Evolutionary conservation across 2,113 vertebrate species (phyloP).

Genomic region (Neotoma lepida): DNA sequence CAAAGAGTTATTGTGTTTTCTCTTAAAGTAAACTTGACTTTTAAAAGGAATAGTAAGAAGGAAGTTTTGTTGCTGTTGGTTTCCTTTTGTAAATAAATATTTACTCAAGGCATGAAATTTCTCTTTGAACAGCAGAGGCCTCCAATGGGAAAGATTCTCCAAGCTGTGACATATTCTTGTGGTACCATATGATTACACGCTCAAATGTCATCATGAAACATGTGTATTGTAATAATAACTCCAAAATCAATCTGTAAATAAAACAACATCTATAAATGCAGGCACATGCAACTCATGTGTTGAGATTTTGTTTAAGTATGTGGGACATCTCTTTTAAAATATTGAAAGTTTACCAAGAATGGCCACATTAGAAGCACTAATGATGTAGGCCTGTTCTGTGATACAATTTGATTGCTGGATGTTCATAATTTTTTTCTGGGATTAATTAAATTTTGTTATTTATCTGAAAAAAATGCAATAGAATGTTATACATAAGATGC

Average conservation of each 20-base stretch:
- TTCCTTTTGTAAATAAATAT: constrained; percentile 74
- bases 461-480: constrained; percentile 22
- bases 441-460: constrained; percentile 38
- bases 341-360: neutral
- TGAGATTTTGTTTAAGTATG: neutral
- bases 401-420: neutral
- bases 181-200: neutral
- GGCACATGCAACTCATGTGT: neutral
- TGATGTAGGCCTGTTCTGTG: neutral
- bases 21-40: constrained; percentile 70
- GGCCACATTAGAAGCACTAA: neutral
- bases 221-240: constrained; percentile 46
- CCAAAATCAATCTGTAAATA: constrained; percentile 51
- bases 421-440: neutral
- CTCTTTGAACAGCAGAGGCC: constrained; percentile 60
- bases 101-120: constrained; percentile 68
- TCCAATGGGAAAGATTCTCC: constrained; percentile 43
- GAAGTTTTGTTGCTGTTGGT: constrained; percentile 59
- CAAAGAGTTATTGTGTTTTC: constrained; percentile 78
- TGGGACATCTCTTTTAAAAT: constrained; percentile 32
- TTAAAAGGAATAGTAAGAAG: constrained; percentile 60
- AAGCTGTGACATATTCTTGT: constrained; percentile 45
- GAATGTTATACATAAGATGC: neutral
- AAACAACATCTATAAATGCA: neutral
- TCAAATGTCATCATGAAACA: constrained; percentile 52